Evolutionary conservation across 2,113 vertebrate genomes (phyloP), one percentile per base, ranked within the genome.

Genomic region (Tenebrosternarchus preto): DNA sequence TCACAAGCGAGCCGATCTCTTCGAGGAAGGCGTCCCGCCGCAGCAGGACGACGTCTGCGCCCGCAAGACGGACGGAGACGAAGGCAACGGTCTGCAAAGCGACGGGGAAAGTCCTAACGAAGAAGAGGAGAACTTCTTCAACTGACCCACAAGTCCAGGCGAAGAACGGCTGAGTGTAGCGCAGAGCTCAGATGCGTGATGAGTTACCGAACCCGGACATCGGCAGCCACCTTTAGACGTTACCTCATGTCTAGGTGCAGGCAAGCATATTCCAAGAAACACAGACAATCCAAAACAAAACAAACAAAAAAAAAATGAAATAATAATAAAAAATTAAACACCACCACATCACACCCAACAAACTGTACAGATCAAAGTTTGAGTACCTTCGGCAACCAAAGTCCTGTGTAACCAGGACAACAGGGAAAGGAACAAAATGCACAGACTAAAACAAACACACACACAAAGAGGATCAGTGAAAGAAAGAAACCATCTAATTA

Each of bases 401-500:
- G n/a, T n/a, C n/a, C 72, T 53, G 63, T 77, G 82, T 83, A 83
- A 81, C 70, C 29, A 73, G 74, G 56, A 72, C 75, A 24, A 63
- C 74, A 74, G 22, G 59, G 39, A 71, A 92, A 17, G 8, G 22
- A 55, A 33, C 74, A 63, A 68, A 76, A 79, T 24, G 43, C 43
- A 46, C 43, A 46, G 5, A 46, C 43, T 9, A 64, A 73, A 27
- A 69, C 67, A 66, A 64, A 69, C 27, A 29, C 46, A 75, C 27
- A 19, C 0, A 73, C 70, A 83, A 82, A 76, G 76, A 73, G 72
- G 67, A 61, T 59, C 31, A 77, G 53, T 46, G 69, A 57, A 57
- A 31, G 33, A 59, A 70, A 73, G 81, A 75, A 77, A 70, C 17
- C 78, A 85, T 81, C 85, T 85, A 86, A 85, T 86, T 84, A 79